Evolutionary conservation across 1,140 invertebrate species (phyloP), one percentile per base, ranked within the genome.

Genomic region (Brachionus sp.): DNA sequence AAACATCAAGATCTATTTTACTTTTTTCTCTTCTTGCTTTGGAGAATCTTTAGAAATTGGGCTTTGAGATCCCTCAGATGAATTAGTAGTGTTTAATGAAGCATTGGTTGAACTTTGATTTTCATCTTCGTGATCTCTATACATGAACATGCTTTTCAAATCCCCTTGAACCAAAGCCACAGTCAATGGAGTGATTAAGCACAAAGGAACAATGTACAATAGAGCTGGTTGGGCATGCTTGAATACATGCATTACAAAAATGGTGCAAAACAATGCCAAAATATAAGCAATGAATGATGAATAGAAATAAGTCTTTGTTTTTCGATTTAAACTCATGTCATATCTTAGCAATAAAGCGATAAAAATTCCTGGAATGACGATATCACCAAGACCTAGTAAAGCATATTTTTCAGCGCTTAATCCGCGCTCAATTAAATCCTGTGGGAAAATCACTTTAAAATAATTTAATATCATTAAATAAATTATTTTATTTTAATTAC

Each of bases 351-450:
- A 90, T 1, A 99, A 91, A 2, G 98, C 97, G 87, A 99, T 98
- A 88, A 99, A 99, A 85, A 99, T 98, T 83, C 98, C 98, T 19
- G 97, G 98, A 85, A 99, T 95, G 7, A 99, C 97, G 86, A 99
- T 98, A 88, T 99, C 98, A 23, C 98, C 98, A 5, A 99, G 91
- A 5, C 98, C 98, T 12, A 99, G 89, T 96, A 99, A 99, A 3
- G 97, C 96, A 90, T 98, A 98, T 90, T 98, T 98, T 84, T 92
- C 93, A 6, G 95, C 96, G 84, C 91, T 91, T 10, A 98, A 88
- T 2, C 98, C 97, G 86, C 95, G 95, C 86, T 95, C 93, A 3
- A 99, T 90, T 29, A 99, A 90, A 89, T 99, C 97, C 92, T 98
- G 96, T 7, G 98, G 98, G 89, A 99, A 99, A 35, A 98, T 94